phyloP scores from a whole-genome alignment of 2,797 vertebrate species.

The Amblyraja radiata region DNA sequence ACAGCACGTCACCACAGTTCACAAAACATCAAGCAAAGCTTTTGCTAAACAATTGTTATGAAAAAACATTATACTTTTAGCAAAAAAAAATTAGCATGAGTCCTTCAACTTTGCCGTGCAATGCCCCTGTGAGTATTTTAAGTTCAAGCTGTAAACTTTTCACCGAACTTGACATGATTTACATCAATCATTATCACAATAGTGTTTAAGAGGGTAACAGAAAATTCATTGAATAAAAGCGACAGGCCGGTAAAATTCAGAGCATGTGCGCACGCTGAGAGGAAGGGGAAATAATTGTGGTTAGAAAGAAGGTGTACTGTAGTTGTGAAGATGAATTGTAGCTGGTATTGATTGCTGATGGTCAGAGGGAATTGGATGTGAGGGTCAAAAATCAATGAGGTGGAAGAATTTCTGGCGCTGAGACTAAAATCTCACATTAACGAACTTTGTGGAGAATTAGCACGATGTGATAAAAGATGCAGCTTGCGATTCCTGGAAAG shows the following conservation, averaged over 20 bases:
- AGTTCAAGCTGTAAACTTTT: background rate
- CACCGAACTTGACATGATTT: background rate
- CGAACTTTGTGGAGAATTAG: background rate
- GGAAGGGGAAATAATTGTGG: background rate
- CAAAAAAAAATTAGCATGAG: background rate
- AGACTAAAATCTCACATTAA: background rate
- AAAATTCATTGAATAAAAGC: background rate
- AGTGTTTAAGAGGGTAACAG: background rate
- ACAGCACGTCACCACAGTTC: background rate
- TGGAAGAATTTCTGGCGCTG: background rate
- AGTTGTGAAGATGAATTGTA: background rate
- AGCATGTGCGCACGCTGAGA: background rate
- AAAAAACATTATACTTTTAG: background rate
- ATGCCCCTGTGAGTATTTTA: background rate
- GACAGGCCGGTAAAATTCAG: background rate
- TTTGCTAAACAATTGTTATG: background rate
- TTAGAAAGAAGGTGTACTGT: background rate
- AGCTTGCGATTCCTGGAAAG: background rate
- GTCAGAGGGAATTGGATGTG: background rate
- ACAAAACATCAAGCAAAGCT: background rate
- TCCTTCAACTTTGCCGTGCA: background rate
- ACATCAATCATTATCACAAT: background rate
- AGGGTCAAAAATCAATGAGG: background rate
- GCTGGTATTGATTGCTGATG: too few species aligned
- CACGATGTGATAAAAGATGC: background rate